Evolutionary conservation across 2,888 invertebrate genomes (phyloP), one percentile per base, ranked within the genome.

Genomic region (Laspeyria flexula): DNA sequence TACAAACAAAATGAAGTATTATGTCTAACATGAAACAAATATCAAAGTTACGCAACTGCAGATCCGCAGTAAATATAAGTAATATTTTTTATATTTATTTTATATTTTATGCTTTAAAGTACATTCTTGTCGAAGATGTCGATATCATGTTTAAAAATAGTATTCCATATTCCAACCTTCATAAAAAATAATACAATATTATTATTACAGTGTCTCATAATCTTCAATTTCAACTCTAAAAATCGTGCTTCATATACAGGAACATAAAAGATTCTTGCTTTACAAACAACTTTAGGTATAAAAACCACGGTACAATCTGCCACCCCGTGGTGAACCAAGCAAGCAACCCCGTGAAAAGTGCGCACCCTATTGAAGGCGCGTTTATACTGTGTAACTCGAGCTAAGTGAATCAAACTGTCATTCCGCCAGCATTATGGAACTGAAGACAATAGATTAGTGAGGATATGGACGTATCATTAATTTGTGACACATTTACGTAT

Each of bases 381-480:
- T 88, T 89, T 89, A 89, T 85, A 87, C 86, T 80, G 73, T 82
- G 90, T 88, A 90, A 90, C 86, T 74, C 78, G 83, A 87, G 81
- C 86, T 92, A 90, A 92, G 88, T 92, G 91, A 92, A 92, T 92
- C 90, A 91, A 92, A 91, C 90, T 92, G 91, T 90, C 91, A 90
- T 92, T 91, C 90, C 85, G 73, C 83, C 80, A 81, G 85, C 81
- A 85, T 86, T 89, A 88, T 79, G 37, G 23, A 33, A 16, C 71
- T 69, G 73, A 71, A 49, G 21, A 33, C 15, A 63, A 39, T 30
- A 56, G 60, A 31, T 7, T 79, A 48, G 10, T 54, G 40, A 71
- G 82, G 89, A 87, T 72, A 51, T 12, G 45, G 1, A n/a, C 3
- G 25, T 18, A 11, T 9, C 12, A 11, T 21, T 21, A 21, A 21